A percentile compares a stretch with the other conserved stretches of the same genome.
Evolutionary conservation across 23 tunicate genomes (phyloP).

Genomic region (Ciona savignyi): DNA sequence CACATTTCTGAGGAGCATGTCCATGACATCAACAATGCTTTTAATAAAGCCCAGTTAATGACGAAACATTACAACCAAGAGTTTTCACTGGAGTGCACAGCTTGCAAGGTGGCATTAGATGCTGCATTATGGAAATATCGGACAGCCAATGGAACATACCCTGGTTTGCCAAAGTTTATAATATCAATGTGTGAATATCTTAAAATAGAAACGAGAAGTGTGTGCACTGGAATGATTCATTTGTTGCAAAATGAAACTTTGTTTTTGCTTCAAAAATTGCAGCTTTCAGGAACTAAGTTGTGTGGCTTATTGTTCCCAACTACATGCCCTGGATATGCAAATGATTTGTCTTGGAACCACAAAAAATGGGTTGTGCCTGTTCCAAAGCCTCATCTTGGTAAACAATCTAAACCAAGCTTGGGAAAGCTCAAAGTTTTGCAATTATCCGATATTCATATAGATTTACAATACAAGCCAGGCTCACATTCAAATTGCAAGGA

Average conservation of each 20-base stretch:
- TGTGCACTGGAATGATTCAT: slow-evolving; percentile 64
- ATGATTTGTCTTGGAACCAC: slow-evolving; percentile 64
- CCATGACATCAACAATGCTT: neutral
- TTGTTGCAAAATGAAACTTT: slow-evolving; percentile 47
- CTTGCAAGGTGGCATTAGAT: slow-evolving; percentile 35
- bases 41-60: neutral
- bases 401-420: neutral
- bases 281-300: slow-evolving; percentile 37
- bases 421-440: slow-evolving; percentile 57
- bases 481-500: slow-evolving; percentile 59
- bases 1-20: neutral
- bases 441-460: slow-evolving; percentile 87
- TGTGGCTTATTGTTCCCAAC: slow-evolving; percentile 77
- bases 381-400: slow-evolving; percentile 17
- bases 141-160: slow-evolving; percentile 67
- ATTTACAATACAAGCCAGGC: slow-evolving; percentile 46
- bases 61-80: neutral
- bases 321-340: slow-evolving; percentile 41
- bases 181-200: slow-evolving; percentile 26
- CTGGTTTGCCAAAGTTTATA: slow-evolving; percentile 41
- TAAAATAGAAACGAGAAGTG: slow-evolving; percentile 23
- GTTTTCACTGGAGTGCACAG: slow-evolving; percentile 23
- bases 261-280: slow-evolving; percentile 25
- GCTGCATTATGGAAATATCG: slow-evolving; percentile 54
- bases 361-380: slow-evolving; percentile 62